Conservation (phyloP, 2,797 vertebrate genomes). For the Enteromius trimaculatus region DNA sequence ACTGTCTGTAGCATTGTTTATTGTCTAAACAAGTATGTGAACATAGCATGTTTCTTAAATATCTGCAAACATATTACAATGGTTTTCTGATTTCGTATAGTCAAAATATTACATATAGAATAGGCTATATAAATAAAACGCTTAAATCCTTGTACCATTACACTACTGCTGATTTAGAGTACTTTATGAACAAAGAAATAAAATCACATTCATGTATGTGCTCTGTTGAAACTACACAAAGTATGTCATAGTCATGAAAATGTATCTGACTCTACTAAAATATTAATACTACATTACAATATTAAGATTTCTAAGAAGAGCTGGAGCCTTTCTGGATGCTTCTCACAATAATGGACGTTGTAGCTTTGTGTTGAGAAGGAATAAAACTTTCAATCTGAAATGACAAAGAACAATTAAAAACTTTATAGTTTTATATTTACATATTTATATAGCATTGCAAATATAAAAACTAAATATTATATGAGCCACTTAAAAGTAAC, state of each 20-base stretch:
- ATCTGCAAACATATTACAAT: background rate
- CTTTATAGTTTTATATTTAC: background rate
- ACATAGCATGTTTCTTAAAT: background rate
- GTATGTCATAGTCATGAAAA: too few species aligned
- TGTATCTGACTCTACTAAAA: background rate
- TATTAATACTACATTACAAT: background rate
- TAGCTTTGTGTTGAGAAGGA: slow-evolving; percentile 1
- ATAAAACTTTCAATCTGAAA: slow-evolving; percentile 17
- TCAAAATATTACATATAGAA: background rate
- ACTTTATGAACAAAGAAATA: background rate
- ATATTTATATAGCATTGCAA: background rate
- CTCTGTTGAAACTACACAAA: background rate
- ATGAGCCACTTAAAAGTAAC: background rate
- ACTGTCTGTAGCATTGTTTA: background rate
- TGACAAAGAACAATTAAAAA: background rate
- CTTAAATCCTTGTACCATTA: background rate
- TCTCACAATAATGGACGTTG: slow-evolving; percentile 51
- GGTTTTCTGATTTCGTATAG: background rate
- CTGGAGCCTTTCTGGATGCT: slow-evolving; percentile 40
- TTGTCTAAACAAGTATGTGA: background rate
- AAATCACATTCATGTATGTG: background rate
- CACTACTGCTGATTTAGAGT: background rate
- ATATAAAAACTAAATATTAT: background rate
- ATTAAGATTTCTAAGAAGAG: background rate
- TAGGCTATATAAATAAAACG: background rate